Base-by-base conservation (phyloP, 2,113 vertebrate genomes). In the Alces alces region DNA sequence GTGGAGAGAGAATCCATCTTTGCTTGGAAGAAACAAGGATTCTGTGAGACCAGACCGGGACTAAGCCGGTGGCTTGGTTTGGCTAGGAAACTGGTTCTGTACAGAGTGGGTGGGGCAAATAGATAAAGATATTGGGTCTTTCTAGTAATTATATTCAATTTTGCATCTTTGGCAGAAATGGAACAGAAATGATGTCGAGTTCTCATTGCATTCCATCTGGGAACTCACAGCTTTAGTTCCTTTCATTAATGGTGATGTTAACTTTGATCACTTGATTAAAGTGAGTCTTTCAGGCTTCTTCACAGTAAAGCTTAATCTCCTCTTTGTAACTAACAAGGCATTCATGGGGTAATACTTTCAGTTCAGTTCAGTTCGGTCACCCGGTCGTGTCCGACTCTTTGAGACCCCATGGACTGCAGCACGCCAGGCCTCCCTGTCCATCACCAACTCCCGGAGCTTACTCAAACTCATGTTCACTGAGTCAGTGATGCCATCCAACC, bases 21-120 rank as follows among this genome's bases (percentile, higher is more conserved):
- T 28, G 19, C 16, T 55, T 80, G 27, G 12, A 92, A 70, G 8
- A 82, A 80, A 21, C 5, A 11, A 13, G 5, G 12, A 0, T 14
- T 1, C 27, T 21, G 11, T 8, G 30, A 55, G 16, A 15, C 1
- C 0, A 4, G 15, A 3, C 21, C n/a, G 28, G 16, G 15, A 6
- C 30, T n/a, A 54, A 6, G 13, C 39, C 10, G 2, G 36, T 30
- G 43, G 43, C 43, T 14, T 7, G 2, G 27, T 3, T 6, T 36
- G 5, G 0, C 6, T 43, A 36, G 7, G 25, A 79, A 55, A n/a
- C 0, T 25, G 39, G 11, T n/a, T 50, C 3, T 10, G 2, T 23
- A 15, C 47, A 15, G 25, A 55, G 1, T 12, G 11, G 7, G 5
- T 1, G 66, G 82, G 60, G 30, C 47, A 79, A 30, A 28, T 21